A percentile compares a stretch with the other conserved stretches of the same genome.
These are phyloP conservation scores for Belgica antarctica DNA, from an alignment of 2,888 invertebrate genomes.

Conservation along the genomic window DNA sequence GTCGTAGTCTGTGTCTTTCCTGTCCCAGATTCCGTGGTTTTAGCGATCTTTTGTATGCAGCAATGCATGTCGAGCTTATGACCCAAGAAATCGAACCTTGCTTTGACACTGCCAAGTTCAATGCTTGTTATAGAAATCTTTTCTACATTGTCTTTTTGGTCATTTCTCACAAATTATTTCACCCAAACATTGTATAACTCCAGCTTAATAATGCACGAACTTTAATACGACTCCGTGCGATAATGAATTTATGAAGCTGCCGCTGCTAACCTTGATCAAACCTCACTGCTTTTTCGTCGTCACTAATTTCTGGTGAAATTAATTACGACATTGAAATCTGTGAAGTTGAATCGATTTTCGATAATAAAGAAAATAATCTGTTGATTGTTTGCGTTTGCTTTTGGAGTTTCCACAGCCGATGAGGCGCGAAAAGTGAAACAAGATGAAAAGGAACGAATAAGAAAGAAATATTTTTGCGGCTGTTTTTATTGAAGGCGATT, in stretches of 20 bases:
- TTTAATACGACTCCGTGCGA: background rate
- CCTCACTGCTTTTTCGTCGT: no score
- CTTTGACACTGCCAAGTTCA: no score
- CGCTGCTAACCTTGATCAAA: no score
- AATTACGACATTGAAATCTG: background rate
- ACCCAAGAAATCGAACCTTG: no score
- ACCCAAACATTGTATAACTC: no score
- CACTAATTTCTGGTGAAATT: no score
- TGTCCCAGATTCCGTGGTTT: no score
- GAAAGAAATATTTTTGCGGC: constrained; percentile 13
- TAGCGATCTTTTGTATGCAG: no score
- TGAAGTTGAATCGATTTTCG: background rate
- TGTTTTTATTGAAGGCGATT: constrained; percentile 26
- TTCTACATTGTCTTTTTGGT: no score
- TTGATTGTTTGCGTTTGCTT: background rate
- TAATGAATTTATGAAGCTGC: background rate
- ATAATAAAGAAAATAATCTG: constrained; percentile 11
- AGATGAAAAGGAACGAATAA: background rate
- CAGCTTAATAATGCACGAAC: background rate
- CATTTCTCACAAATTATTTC: background rate
- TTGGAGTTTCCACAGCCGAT: background rate
- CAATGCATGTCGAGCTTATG: no score
- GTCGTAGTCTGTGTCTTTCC: no score
- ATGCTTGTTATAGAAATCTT: no score
- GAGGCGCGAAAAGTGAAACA: constrained; percentile 22